Percentiles rank a stretch among this genome's conserved stretches.
These are phyloP conservation scores for Athrips mouffetella DNA, from an alignment of 2,888 invertebrate genomes.

Conservation along the genomic window DNA sequence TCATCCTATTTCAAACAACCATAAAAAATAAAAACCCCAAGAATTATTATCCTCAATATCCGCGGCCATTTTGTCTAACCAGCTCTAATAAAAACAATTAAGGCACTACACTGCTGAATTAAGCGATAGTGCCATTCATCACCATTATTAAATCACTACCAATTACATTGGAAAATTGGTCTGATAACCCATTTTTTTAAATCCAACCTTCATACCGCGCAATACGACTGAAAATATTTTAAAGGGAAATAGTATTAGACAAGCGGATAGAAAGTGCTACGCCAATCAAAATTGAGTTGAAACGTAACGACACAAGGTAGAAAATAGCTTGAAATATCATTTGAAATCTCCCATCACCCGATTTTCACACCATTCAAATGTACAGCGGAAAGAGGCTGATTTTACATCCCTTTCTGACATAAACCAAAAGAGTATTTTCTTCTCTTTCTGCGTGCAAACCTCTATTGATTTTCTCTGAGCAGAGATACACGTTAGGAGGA, in stretches of 20 bases:
- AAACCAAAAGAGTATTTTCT: constrained; percentile 7
- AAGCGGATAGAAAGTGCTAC: not conserved
- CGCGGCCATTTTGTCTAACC: constrained; percentile 22
- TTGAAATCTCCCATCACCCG: constrained; percentile 20
- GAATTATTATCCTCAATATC: constrained; percentile 5
- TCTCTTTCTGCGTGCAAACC: constrained; percentile 33
- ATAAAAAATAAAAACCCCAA: constrained; percentile 8
- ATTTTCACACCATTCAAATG: constrained; percentile 42
- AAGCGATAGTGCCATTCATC: constrained; percentile 47
- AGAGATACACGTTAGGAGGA: constrained; percentile 41
- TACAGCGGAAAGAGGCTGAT: constrained; percentile 33
- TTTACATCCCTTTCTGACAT: constrained; percentile 29
- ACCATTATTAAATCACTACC: constrained; percentile 58
- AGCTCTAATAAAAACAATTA: constrained; percentile 49
- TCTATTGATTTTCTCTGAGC: constrained; percentile 60
- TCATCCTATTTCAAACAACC: not conserved
- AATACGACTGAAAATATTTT: not conserved
- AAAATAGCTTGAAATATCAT: not conserved
- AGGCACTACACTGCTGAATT: constrained; percentile 31
- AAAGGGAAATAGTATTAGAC: not conserved
- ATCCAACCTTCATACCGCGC: not conserved
- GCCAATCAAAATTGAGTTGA: not conserved
- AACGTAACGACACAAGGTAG: not conserved
- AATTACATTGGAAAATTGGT: constrained; percentile 43
- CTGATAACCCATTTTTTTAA: not conserved